These are phyloP conservation scores for Hippopotamyrus pictus DNA, from an alignment of 2,797 vertebrate species.

Conservation along the genomic window DNA sequence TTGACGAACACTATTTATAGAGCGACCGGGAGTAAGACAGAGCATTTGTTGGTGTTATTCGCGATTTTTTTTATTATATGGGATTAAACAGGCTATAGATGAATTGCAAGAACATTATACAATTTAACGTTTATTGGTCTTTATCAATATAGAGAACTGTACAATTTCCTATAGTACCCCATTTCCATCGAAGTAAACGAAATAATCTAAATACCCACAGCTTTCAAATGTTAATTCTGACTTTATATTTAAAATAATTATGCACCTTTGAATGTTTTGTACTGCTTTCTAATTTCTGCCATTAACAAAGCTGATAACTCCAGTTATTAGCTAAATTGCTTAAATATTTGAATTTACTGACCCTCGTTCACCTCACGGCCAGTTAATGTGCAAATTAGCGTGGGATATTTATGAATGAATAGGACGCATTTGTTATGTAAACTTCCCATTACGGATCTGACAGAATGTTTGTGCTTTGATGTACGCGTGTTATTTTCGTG, in stretches of 20 bases:
- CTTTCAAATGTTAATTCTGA: neutral
- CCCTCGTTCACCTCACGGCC: constrained; percentile 2
- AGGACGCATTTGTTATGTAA: neutral
- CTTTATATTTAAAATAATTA: constrained; percentile 10
- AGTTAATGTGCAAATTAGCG: constrained; percentile 11
- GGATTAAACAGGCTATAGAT: neutral
- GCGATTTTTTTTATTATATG: neutral
- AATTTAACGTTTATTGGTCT: neutral
- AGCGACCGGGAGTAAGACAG: neutral
- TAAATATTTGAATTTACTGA: constrained; percentile 12
- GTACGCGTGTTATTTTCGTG: neutral
- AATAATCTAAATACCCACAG: neutral
- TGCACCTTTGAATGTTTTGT: neutral
- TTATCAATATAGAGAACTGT: neutral
- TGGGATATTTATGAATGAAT: neutral
- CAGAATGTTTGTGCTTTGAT: neutral
- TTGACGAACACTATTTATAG: neutral
- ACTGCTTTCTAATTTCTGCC: neutral
- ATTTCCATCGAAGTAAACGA: constrained; percentile 6
- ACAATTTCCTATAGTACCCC: neutral
- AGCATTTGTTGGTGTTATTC: neutral
- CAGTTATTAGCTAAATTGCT: constrained; percentile 8
- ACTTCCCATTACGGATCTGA: neutral
- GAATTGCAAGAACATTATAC: neutral
- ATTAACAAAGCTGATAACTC: constrained; percentile 1